These are phyloP conservation scores for Heterotilapia buettikoferi DNA, from an alignment of 2,113 vertebrate species.

Conservation along the genomic window DNA sequence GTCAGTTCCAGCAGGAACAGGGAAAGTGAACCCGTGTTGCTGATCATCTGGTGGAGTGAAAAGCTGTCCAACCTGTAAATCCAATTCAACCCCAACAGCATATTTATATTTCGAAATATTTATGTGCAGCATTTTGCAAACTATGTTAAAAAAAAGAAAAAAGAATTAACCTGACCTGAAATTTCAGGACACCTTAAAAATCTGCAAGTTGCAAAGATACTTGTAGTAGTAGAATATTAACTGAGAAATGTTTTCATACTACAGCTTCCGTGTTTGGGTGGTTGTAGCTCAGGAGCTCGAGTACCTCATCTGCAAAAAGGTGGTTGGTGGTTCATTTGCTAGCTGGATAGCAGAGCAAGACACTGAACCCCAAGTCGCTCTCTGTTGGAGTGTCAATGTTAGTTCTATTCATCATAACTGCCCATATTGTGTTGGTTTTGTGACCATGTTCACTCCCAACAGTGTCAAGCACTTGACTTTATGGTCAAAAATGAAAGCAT, in stretches of 20 bases:
- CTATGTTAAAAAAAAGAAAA: background rate
- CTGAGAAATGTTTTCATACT: background rate
- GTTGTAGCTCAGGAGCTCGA: background rate
- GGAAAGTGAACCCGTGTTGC: accelerated
- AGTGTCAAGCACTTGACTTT: background rate
- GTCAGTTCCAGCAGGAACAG: background rate
- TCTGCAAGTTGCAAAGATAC: background rate
- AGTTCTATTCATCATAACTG: background rate
- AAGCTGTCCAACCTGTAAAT: background rate
- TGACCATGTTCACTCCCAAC: background rate
- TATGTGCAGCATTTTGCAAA: background rate
- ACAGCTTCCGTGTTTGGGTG: background rate
- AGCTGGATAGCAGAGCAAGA: background rate
- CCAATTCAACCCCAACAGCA: background rate
- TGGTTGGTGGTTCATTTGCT: background rate
- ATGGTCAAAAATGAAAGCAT: background rate
- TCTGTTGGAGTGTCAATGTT: background rate
- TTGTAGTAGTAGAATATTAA: background rate
- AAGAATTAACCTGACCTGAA: background rate
- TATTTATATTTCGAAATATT: background rate
- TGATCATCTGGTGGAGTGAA: background rate
- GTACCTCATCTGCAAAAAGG: background rate
- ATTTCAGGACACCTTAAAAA: background rate
- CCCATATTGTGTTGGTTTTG: background rate
- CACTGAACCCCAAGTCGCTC: background rate